phyloP scores from a whole-genome alignment of 2,113 vertebrate species.

The Eurypyga helias region DNA sequence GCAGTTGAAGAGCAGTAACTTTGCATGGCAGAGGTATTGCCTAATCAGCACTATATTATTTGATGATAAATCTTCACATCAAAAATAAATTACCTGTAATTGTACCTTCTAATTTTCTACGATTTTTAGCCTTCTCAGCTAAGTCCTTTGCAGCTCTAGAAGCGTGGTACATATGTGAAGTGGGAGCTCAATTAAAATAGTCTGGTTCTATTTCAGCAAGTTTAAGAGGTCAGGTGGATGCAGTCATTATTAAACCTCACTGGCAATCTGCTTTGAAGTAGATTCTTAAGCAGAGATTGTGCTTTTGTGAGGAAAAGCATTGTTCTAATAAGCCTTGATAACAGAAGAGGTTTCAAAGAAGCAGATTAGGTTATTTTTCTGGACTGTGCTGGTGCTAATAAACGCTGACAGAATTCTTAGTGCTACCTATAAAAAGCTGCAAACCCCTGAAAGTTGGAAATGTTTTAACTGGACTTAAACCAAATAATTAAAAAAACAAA shows the following conservation, averaged over 20 bases:
- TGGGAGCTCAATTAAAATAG: not conserved
- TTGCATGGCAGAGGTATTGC: not conserved
- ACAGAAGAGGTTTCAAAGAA: conserved; percentile 78
- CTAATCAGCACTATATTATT: not conserved
- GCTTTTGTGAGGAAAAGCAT: conserved; percentile 78
- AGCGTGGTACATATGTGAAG: not conserved
- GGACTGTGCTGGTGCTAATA: conserved; percentile 69
- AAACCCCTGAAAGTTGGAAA: not conserved
- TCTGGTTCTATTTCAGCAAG: not conserved
- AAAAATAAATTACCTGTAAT: not conserved
- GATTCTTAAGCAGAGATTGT: conserved; percentile 77
- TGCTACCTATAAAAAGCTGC: conserved; percentile 64
- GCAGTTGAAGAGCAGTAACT: not conserved
- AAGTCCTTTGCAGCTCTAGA: not conserved
- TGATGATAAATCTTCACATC: not conserved
- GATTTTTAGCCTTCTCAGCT: not conserved
- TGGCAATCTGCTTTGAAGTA: conserved; percentile 76
- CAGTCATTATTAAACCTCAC: conserved; percentile 54
- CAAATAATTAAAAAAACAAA: not conserved
- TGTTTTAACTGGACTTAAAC: not conserved
- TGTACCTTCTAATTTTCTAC: not conserved
- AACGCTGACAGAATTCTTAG: conserved; percentile 73
- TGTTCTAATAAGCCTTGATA: conserved; percentile 76
- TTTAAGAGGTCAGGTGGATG: not conserved
- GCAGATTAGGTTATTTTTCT: conserved; percentile 72